These are phyloP conservation scores for Hirtodrosophila duncani DNA, from an alignment of 2,888 invertebrate species.

Conservation along the genomic window DNA sequence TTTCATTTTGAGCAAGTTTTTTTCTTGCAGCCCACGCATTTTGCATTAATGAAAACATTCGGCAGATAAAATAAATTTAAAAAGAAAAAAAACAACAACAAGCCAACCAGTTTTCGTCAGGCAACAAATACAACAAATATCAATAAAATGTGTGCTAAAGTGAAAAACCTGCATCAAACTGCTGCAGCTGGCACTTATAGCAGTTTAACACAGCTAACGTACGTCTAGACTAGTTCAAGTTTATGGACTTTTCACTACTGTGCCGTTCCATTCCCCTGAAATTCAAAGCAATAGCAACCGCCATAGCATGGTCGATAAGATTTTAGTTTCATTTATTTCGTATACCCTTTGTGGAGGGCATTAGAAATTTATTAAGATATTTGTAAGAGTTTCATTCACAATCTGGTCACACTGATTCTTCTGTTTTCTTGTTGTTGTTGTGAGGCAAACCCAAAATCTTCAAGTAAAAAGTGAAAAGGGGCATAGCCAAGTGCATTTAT, in stretches of 20 bases:
- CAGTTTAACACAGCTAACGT: not conserved
- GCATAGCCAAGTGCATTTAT: too few relatives aligned
- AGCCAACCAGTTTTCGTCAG: conserved; percentile 41
- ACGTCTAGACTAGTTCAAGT: conserved; percentile 28
- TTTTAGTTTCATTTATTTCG: conserved; percentile 19
- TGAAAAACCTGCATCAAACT: conserved; percentile 32
- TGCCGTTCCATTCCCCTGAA: not conserved
- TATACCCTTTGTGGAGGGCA: conserved; percentile 19
- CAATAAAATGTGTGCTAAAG: conserved; percentile 44
- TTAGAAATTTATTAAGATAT: too few relatives aligned
- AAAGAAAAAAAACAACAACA: too few relatives aligned
- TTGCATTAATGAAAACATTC: conserved; percentile 43
- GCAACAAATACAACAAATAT: too few relatives aligned
- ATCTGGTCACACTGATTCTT: too few relatives aligned
- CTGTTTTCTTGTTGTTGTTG: too few relatives aligned
- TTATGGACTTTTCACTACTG: conserved; percentile 36
- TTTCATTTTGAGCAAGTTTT: conserved; percentile 35
- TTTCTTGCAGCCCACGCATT: conserved; percentile 36
- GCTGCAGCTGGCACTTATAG: conserved; percentile 19
- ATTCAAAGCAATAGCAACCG: not conserved
- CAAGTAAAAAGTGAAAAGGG: too few relatives aligned
- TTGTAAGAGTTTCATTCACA: too few relatives aligned
- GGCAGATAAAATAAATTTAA: too few relatives aligned
- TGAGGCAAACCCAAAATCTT: too few relatives aligned
- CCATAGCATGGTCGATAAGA: conserved; percentile 23